phyloP scores from a whole-genome alignment of 2,113 vertebrate species.

The Barbus barbus region DNA sequence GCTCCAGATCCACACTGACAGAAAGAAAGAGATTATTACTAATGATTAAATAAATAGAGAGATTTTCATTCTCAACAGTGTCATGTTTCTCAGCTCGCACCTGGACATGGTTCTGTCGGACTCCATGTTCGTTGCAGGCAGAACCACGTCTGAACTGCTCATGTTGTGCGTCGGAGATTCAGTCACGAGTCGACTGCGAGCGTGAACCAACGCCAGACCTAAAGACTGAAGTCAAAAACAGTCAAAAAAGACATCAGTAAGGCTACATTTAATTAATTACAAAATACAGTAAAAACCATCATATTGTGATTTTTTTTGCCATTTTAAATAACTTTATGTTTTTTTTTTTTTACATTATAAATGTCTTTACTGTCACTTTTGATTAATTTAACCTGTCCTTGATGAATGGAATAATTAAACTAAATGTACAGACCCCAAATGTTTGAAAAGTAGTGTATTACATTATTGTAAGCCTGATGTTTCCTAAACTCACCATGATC shows the following conservation, averaged over 20 bases:
- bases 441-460: no score
- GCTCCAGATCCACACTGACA: conserved; percentile 92
- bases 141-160: conserved; percentile 67
- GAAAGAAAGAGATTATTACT: not conserved
- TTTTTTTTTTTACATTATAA: no score
- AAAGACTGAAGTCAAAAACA: conserved; percentile 78
- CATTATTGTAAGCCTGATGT: no score
- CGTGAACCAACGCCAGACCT: conserved; percentile 93
- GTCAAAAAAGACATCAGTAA: not conserved
- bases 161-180: conserved; percentile 83
- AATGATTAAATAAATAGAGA: no score
- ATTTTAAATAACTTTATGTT: no score
- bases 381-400: no score
- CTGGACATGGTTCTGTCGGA: conserved; percentile 85
- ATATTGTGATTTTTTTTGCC: no score
- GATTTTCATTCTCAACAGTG: no score
- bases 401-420: not conserved
- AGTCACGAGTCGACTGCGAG: conserved; percentile 92
- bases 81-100: conserved; percentile 58
- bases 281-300: not conserved
- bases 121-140: conserved; percentile 82
- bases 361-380: no score
- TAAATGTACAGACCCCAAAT: no score
- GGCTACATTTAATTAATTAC: not conserved
- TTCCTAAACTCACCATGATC: conserved; percentile 84